Evolutionary conservation across 2,888 invertebrate species (phyloP), one percentile per base, ranked within the genome.

Genomic region (Brenthis hecate): DNA sequence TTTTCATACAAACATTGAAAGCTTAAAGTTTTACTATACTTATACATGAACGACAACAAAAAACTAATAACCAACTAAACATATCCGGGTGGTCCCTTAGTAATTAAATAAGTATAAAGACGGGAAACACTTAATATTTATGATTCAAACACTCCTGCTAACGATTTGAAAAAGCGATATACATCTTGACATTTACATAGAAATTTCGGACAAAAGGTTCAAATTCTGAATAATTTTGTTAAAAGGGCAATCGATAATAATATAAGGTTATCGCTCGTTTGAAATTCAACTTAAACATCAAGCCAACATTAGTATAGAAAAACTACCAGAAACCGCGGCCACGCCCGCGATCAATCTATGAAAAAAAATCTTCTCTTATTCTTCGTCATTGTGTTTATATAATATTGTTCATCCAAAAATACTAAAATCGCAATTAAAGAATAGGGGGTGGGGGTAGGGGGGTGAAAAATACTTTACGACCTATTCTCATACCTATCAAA

Each of bases 71-170:
- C 51, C 51, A 16, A 14, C n/a, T 53, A 19, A 60, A 11, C 8
- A 32, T 19, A 62, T 62, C 62, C 62, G 62, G 53, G 14, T 62
- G 62, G 53, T 2, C 62, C 62, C 36, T 36, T 8, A 19, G 19
- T 43, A 62, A 62, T 62, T 62, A 62, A 60, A 62, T 23, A n/a
- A n/a, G n/a, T n/a, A 43, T 43, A 54, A 36, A 62, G 19, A 62
- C 62, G 43, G 62, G 62, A 62, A 62, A 62, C 62, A 54, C 62
- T 62, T 19, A 62, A 62, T 62, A 62, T 62, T 62, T 43, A 62
- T 53, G 54, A 43, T 53, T 11, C 54, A 16, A 60, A 60, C n/a
- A n/a, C 14, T 50, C 60, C 13, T 50, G 28, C 50, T 60, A 60
- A 60, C 32, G 60, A 50, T 60, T 60, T 28, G 1, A 32, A 19